Percentiles rank a stretch among this genome's conserved stretches.
Conservation (phyloP, 92 coral and sea anemone species). For the Palythoa grandis region DNA sequence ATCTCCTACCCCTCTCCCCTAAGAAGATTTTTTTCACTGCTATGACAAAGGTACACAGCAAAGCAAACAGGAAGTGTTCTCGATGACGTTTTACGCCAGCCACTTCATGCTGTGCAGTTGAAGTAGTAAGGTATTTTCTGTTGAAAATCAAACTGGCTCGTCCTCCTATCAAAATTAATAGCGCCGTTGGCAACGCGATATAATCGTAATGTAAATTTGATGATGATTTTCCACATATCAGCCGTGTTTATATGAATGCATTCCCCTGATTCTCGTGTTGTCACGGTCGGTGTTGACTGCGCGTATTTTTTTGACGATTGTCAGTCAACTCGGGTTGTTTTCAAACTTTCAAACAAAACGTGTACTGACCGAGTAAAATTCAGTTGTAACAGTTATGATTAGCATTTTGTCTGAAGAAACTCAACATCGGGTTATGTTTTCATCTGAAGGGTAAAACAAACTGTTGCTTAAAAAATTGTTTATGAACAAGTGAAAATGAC, state of each 20-base stretch:
- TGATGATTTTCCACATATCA: background rate
- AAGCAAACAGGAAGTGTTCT: background rate
- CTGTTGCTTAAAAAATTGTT: background rate
- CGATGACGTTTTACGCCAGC: background rate
- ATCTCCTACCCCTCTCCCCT: background rate
- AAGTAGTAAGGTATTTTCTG: background rate
- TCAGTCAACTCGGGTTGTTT: background rate
- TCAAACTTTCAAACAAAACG: background rate
- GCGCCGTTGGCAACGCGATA: background rate
- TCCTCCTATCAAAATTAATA: background rate
- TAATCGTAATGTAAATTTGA: background rate
- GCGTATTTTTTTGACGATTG: background rate
- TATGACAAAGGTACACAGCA: background rate
- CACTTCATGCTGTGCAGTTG: background rate
- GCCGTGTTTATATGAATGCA: background rate
- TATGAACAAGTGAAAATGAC: background rate
- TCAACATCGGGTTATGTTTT: background rate
- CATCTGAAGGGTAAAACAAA: conserved; percentile 12
- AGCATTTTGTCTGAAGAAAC: background rate
- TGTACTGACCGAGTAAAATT: background rate
- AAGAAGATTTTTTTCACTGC: background rate
- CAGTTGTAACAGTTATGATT: background rate
- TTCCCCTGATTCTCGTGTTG: conserved; percentile 4
- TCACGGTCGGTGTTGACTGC: background rate
- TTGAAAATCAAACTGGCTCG: background rate